Conservation (phyloP, 1,140 invertebrate genomes). For the Delia radicum region DNA sequence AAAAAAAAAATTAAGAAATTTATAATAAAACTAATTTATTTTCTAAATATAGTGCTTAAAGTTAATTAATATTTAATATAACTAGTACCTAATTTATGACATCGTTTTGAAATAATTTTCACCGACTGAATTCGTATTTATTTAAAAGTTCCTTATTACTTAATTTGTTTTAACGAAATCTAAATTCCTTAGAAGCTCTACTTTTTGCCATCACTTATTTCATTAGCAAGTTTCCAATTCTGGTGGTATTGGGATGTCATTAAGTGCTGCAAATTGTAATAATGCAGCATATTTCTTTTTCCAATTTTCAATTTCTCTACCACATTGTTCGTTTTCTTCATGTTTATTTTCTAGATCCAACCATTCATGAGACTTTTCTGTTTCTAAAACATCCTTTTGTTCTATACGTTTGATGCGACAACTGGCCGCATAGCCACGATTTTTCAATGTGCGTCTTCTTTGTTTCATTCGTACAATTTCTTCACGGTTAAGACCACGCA, state of each 20-base stretch:
- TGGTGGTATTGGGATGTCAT: conserved; percentile 78
- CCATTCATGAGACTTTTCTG: conserved; percentile 84
- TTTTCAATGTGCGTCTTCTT: conserved; percentile 83
- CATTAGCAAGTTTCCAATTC: conserved; percentile 67
- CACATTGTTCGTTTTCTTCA: conserved; percentile 74
- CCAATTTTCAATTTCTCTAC: conserved; percentile 74
- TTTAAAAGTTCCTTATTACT: no score
- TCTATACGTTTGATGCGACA: conserved; percentile 91
- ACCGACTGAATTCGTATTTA: no score
- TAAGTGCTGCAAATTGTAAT: conserved; percentile 78
- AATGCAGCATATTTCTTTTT: conserved; percentile 81
- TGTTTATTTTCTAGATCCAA: conserved; percentile 81
- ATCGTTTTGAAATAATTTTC: no score
- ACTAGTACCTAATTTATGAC: no score
- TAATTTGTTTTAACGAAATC: no score
- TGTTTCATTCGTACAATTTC: conserved; percentile 93
- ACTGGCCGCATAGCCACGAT: conserved; percentile 89
- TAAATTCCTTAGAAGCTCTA: no score
- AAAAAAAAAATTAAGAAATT: no score
- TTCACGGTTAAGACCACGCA: conserved; percentile 78
- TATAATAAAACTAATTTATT: no score
- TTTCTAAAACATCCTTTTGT: conserved; percentile 89
- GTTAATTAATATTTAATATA: no score
- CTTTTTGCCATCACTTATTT: no score
- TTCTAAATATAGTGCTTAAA: no score